These are phyloP conservation scores for Helicoverpa armigera DNA, from an alignment of 1,140 invertebrate genomes.

Conservation along the genomic window DNA sequence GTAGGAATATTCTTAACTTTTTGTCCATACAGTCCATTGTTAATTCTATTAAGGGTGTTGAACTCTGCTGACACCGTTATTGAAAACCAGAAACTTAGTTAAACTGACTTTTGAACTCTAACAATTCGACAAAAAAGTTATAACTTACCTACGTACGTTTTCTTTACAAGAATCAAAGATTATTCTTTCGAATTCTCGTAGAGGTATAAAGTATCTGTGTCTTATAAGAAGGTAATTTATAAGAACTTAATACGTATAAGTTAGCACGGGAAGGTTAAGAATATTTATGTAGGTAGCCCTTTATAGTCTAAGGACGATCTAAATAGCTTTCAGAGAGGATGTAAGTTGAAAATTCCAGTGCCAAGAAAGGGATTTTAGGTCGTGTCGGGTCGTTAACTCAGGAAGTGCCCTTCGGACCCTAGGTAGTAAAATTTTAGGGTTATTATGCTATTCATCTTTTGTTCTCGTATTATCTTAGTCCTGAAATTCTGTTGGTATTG, in stretches of 20 bases:
- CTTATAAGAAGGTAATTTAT: not conserved
- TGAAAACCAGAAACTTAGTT: too few species aligned
- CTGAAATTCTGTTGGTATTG: not conserved
- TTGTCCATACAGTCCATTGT: too few species aligned
- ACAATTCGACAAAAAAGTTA: too few species aligned
- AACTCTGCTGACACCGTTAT: too few species aligned
- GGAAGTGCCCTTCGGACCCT: not conserved
- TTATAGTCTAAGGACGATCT: constrained; percentile 8
- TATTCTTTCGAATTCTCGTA: not conserved
- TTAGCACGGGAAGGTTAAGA: not conserved
- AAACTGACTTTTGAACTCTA: too few species aligned
- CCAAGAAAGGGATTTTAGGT: constrained; percentile 4
- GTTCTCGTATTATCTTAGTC: not conserved
- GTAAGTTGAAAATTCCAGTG: constrained; percentile 4
- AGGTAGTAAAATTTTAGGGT: not conserved
- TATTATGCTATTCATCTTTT: not conserved
- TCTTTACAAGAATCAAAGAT: not conserved
- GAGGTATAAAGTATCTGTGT: not conserved
- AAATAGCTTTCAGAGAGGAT: constrained; percentile 7
- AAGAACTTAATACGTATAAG: not conserved
- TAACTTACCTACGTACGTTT: too few species aligned
- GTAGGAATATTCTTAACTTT: not conserved
- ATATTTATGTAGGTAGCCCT: constrained; percentile 5
- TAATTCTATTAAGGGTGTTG: too few species aligned
- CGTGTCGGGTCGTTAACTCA: not conserved